A percentile compares a stretch with the other conserved stretches of the same genome.
Conservation (phyloP, 2,113 vertebrate species). For the Sminthopsis crassicaudata region DNA sequence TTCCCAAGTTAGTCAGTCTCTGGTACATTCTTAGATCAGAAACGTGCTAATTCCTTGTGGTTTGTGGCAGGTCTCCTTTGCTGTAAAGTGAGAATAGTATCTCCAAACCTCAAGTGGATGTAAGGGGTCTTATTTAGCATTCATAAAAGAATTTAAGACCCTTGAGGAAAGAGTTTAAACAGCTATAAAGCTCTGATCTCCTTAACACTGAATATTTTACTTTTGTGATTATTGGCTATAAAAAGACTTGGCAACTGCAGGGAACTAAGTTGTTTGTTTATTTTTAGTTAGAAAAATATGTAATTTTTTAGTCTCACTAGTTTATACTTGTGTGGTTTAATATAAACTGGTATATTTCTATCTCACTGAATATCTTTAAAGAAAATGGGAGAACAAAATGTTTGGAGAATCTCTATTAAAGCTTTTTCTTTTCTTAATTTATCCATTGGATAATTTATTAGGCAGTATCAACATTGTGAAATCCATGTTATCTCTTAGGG, state of each 20-base stretch:
- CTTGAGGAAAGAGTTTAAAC: constrained; percentile 12
- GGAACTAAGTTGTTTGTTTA: not conserved
- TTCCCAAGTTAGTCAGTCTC: not conserved
- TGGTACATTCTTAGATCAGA: not conserved
- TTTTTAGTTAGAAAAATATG: not conserved
- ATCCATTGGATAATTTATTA: constrained; percentile 63
- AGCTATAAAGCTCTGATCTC: constrained; percentile 13
- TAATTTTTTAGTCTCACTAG: not conserved
- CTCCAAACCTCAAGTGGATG: not conserved
- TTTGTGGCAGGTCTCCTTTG: not conserved
- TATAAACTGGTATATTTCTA: not conserved
- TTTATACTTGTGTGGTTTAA: not conserved
- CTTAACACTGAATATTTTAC: not conserved
- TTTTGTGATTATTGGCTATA: not conserved
- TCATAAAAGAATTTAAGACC: not conserved
- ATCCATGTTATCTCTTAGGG: constrained; percentile 42
- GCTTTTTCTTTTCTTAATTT: constrained; percentile 14
- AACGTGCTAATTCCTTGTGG: not conserved
- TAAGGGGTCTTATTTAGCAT: constrained; percentile 4
- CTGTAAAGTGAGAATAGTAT: not conserved
- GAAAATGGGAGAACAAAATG: not conserved
- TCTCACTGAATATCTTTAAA: not conserved
- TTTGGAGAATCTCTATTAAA: not conserved
- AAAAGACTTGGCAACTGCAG: not conserved
- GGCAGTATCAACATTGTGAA: constrained; percentile 42